A percentile compares a stretch with the other conserved stretches of the same genome.
Evolutionary conservation across 2,888 invertebrate species (phyloP).

Genomic region (Neuroscelio doddi): DNA sequence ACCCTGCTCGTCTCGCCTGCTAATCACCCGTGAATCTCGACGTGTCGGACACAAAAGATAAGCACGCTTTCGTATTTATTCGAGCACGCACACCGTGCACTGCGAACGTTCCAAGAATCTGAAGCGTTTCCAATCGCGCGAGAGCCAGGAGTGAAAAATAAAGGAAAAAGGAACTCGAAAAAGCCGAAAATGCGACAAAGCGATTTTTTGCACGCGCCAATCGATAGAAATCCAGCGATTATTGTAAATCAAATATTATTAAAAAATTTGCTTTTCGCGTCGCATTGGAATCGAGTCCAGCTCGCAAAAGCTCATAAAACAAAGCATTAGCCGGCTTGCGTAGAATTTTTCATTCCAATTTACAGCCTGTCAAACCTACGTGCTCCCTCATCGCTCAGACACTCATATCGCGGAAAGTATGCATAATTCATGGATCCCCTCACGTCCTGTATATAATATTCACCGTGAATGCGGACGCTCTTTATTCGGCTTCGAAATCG

Average conservation of each 20-base stretch:
- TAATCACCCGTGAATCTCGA: constrained; percentile 46
- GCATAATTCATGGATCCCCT: constrained; percentile 65
- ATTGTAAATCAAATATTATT: constrained; percentile 3
- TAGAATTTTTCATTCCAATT: constrained; percentile 66
- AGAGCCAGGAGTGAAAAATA: too few species aligned
- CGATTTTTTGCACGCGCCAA: neutral
- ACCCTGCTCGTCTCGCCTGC: constrained; percentile 41
- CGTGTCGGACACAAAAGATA: constrained; percentile 40
- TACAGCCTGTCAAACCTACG: constrained; percentile 67
- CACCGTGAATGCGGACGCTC: constrained; percentile 39
- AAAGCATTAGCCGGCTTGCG: constrained; percentile 45
- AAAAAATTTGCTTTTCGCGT: neutral
- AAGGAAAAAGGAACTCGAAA: neutral
- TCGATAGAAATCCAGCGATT: too few species aligned
- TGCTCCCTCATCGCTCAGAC: constrained; percentile 67
- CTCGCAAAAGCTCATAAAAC: constrained; percentile 40
- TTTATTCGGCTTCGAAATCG: constrained; percentile 40
- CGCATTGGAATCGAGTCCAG: constrained; percentile 13
- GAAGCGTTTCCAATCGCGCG: constrained; percentile 7
- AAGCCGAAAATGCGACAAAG: neutral
- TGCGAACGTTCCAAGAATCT: constrained; percentile 9
- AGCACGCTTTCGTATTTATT: constrained; percentile 41
- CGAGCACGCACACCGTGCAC: constrained; percentile 42
- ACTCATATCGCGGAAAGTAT: constrained; percentile 70
- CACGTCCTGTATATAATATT: constrained; percentile 51